These are phyloP conservation scores for Genyomyrus donnyi DNA, from an alignment of 2,113 vertebrate species.

Conservation along the genomic window DNA sequence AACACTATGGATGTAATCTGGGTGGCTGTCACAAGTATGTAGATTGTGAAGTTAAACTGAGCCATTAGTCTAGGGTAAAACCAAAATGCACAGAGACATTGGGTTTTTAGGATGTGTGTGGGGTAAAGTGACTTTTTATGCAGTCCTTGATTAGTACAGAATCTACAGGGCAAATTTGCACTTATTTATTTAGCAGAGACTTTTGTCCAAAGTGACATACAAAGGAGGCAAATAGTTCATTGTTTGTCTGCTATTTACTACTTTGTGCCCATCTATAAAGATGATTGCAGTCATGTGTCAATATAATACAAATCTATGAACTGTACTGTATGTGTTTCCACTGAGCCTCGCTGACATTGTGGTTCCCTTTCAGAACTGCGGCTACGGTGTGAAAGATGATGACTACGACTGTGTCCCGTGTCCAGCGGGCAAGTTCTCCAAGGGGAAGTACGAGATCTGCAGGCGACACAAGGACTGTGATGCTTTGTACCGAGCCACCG, in stretches of 20 bases:
- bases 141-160: neutral
- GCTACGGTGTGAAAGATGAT: slow-evolving; percentile 85
- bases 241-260: neutral
- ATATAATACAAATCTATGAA: neutral
- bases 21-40: neutral
- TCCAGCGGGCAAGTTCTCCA: slow-evolving; percentile 85
- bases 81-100: neutral
- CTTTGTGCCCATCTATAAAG: neutral
- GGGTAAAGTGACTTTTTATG: neutral
- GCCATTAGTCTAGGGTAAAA: neutral
- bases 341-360: neutral
- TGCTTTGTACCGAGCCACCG: slow-evolving; percentile 80
- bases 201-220: neutral
- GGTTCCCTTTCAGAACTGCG: slow-evolving; percentile 69
- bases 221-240: neutral
- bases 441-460: slow-evolving; percentile 95
- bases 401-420: slow-evolving; percentile 82
- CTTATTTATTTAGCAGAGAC: neutral
- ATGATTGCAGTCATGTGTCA: neutral
- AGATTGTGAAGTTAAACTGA: neutral
- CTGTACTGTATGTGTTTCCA: neutral
- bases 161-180: neutral
- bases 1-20: slow-evolving; percentile 5
- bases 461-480: slow-evolving; percentile 92
- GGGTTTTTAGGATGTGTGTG: neutral